Evolutionary conservation across 2,888 invertebrate genomes (phyloP).

Genomic region (Apamea monoglypha): DNA sequence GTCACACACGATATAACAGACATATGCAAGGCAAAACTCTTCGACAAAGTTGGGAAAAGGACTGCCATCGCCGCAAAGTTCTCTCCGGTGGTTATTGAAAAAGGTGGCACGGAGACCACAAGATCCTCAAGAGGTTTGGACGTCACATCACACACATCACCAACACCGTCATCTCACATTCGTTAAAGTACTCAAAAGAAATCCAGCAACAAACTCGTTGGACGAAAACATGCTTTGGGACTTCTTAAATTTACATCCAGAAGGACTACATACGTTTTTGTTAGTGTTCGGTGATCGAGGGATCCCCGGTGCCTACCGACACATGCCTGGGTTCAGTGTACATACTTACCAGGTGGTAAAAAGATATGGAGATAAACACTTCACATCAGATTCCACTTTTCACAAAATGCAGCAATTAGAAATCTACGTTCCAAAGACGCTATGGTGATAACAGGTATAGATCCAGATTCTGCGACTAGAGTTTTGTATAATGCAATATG

Average conservation of each 20-base stretch:
- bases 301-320: too few species aligned
- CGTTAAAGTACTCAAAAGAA: background rate
- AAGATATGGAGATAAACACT: background rate
- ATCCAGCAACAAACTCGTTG: constrained; percentile 21
- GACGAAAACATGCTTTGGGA: constrained; percentile 17
- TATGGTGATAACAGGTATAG: background rate
- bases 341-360: too few species aligned
- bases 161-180: too few species aligned
- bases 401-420: background rate
- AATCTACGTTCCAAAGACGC: constrained; percentile 7
- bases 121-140: constrained; percentile 14
- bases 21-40: constrained; percentile 6
- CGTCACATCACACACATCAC: too few species aligned
- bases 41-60: background rate
- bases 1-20: constrained; percentile 2
- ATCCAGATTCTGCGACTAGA: constrained; percentile 13
- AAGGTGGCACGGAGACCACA: constrained; percentile 7
- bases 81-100: background rate
- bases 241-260: background rate
- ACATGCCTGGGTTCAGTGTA: too few species aligned
- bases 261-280: too few species aligned
- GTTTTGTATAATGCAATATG: constrained; percentile 12
- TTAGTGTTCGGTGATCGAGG: too few species aligned
- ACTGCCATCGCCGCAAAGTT: background rate
- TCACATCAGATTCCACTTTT: background rate